Evolutionary conservation across 2,888 invertebrate genomes (phyloP).

Genomic region (Geophilus truncorum): DNA sequence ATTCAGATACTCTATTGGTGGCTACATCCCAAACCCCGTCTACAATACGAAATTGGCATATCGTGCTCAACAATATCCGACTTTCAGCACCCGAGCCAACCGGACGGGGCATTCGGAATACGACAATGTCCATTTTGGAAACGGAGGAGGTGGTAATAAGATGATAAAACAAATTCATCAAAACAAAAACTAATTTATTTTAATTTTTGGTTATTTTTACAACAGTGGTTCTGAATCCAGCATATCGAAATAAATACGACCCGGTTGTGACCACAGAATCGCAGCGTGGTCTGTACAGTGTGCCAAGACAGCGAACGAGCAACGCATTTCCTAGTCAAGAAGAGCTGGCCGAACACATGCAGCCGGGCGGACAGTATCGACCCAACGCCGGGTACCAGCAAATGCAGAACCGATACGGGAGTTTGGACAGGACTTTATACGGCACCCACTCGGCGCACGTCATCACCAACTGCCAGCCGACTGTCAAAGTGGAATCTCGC

Average conservation of each 20-base stretch:
- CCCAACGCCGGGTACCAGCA: background rate
- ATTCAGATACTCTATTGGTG: slow-evolving; percentile 36
- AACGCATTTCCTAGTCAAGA: slow-evolving; percentile 45
- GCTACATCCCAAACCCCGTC: slow-evolving; percentile 47
- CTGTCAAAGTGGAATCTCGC: slow-evolving; percentile 38
- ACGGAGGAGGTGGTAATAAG: background rate
- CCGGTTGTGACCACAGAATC: slow-evolving; percentile 35
- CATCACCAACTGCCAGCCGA: background rate
- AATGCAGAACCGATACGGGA: slow-evolving; percentile 42
- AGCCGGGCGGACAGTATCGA: slow-evolving; percentile 44
- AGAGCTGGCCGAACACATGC: slow-evolving; percentile 43
- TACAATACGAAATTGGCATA: slow-evolving; percentile 47
- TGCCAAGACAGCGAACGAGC: slow-evolving; percentile 48
- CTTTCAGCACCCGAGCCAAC: slow-evolving; percentile 41
- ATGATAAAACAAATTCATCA: background rate
- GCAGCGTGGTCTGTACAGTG: slow-evolving; percentile 48
- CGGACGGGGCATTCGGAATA: background rate
- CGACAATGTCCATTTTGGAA: slow-evolving; percentile 6
- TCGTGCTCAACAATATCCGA: slow-evolving; percentile 49
- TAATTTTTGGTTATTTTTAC: background rate
- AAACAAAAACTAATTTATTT: background rate
- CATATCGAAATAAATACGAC: slow-evolving; percentile 39
- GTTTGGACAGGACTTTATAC: slow-evolving; percentile 43
- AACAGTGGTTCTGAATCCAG: slow-evolving; percentile 40
- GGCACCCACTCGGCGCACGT: background rate